Base-by-base conservation (phyloP, 2,797 vertebrate species). In the Denticeps clupeoides region DNA sequence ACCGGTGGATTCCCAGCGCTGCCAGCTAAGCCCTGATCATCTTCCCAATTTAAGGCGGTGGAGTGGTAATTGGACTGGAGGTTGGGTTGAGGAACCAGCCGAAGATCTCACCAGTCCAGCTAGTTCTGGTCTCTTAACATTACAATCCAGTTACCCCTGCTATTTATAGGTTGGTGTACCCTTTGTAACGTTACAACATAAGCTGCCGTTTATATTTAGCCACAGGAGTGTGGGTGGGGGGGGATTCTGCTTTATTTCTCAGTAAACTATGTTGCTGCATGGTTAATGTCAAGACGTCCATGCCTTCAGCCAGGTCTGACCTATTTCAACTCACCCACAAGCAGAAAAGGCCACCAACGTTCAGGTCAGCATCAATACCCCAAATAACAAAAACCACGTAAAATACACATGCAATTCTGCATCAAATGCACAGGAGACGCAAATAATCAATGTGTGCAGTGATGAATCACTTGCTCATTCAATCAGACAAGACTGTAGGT, bases 141-240 rank as follows among this genome's bases (percentile, higher is more conserved):
- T 47, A 50, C 54, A 60, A 47, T 62, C 51, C 33, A 44, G 47
- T 42, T 58, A 15, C 33, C 27, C 46, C 12, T 8, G 58, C 55
- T 69, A 67, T 71, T 65, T 67, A 59, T 63, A 69, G 53, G 42
- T 49, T 35, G 47, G 40, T 56, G 53, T 63, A 64, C 60, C 61
- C 69, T 69, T 64, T 62, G 52, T 48, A 41, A 47, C 43, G 51
- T 53, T 45, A 49, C 69, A 69, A 69, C 56, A 58, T 62, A 48
- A 61, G 47, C 32, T 13, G 27, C 42, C 51, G 51, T 48, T 62
- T 67, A 66, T 62, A 64, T 69, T 67, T 69, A 63, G 60, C 48
- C 15, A 13, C 21, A 26, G 29, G 41, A 31, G 15, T 45, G 42
- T 47, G 45, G 47, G 47, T 55, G 46, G 47, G 58, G 46, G 25